These are phyloP conservation scores for Conopomorpha cramerella DNA, from an alignment of 1,140 invertebrate species.

Conservation along the genomic window DNA sequence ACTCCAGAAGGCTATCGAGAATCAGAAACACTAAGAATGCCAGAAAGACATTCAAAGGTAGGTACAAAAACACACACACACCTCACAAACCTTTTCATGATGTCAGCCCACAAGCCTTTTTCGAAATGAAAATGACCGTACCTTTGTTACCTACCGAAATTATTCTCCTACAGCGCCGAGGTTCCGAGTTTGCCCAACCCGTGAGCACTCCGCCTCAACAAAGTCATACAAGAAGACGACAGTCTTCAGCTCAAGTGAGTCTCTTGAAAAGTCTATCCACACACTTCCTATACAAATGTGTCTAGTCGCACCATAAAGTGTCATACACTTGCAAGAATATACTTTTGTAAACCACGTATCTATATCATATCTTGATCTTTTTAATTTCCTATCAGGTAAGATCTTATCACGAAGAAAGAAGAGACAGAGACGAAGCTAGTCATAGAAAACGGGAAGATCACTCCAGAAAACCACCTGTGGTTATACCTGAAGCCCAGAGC, in stretches of 20 bases:
- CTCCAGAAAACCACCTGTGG: conserved; percentile 16
- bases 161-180: conserved; percentile 32
- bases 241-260: conserved; percentile 37
- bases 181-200: conserved; percentile 45
- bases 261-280: too few species aligned
- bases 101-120: too few species aligned
- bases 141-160: too few species aligned
- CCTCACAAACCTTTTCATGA: too few species aligned
- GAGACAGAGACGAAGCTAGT: conserved; percentile 3
- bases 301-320: too few species aligned
- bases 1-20: conserved; percentile 47
- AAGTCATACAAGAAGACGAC: conserved; percentile 29
- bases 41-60: conserved; percentile 35
- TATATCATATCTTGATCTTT: conserved; percentile 1
- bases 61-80: too few species aligned
- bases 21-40: conserved; percentile 36
- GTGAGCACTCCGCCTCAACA: conserved; percentile 45
- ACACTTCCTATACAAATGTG: too few species aligned
- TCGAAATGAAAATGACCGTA: too few species aligned
- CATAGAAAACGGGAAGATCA: conserved; percentile 26
- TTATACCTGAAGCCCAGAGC: conserved; percentile 10
- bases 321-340: too few species aligned
- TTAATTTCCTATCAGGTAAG: conserved; percentile 21
- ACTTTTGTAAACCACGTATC: too few species aligned
- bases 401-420: conserved; percentile 35